These are phyloP conservation scores for Babyrousa celebensis DNA, from an alignment of 2,797 vertebrate species.

Conservation along the genomic window DNA sequence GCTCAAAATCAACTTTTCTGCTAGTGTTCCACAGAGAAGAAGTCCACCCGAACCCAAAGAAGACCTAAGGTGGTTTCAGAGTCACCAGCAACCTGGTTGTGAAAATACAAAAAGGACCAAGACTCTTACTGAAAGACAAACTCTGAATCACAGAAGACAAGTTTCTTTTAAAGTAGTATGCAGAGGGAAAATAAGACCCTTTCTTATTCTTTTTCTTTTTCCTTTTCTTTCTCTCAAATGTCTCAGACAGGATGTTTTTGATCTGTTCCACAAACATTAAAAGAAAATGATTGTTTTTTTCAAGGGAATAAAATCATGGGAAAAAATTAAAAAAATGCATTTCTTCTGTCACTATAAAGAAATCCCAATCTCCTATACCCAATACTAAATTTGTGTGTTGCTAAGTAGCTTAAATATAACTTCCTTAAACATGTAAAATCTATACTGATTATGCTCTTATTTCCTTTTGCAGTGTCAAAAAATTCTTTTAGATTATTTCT, in stretches of 20 bases:
- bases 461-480: conserved; percentile 19
- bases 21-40: background rate
- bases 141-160: background rate
- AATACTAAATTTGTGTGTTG: conserved; percentile 2
- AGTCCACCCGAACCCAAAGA: background rate
- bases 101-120: background rate
- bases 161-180: conserved; percentile 53
- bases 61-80: background rate
- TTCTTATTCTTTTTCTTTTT: background rate
- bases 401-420: background rate
- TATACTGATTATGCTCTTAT: background rate
- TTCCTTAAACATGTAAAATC: background rate
- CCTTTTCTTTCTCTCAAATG: background rate
- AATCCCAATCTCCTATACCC: background rate
- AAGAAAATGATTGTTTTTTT: background rate
- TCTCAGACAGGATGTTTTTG: conserved; percentile 39
- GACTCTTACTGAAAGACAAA: background rate
- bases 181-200: background rate
- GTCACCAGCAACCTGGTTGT: background rate
- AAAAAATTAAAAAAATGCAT: conserved; percentile 35
- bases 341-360: conserved; percentile 35
- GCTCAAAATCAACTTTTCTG: background rate
- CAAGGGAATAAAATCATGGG: background rate
- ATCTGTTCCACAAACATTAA: conserved; percentile 23
- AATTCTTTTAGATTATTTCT: conserved; percentile 46